Evolutionary conservation across 2,888 invertebrate species (phyloP), one percentile per base, ranked within the genome.

Genomic region (Catocala sponsa): DNA sequence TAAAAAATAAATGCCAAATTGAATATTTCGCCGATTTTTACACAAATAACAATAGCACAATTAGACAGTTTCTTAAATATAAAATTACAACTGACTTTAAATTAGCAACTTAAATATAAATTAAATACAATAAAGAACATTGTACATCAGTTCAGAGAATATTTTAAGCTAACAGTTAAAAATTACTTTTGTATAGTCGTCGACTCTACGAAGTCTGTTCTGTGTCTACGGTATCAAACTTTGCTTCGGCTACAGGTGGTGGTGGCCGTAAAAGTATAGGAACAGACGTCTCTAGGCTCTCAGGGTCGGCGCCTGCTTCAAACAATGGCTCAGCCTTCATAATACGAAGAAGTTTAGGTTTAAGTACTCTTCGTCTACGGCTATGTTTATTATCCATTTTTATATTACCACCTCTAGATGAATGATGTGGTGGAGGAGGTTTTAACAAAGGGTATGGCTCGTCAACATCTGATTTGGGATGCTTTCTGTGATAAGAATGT

Each of bases 401-500:
- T 44, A 80, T 80, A 57, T 81, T 81, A 42, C 73, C 75, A 46
- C 79, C 78, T 65, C 88, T 83, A 13, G 82, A 65, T 5, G 69
- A 76, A n/a, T 84, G 86, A 0, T 84, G 87, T 0, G 84, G 86
- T 5, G 93, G 91, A 47, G 95, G 94, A 41, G 94, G 94, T 76
- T 93, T 93, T 41, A 95, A 71, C 15, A 95, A 74, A 11, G 92
- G 94, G 68, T 94, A 92, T 2, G 94, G 95, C 65, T 91, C 94
- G 9, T 81, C 79, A 0, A 87, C 63, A 43, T 89, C 84, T 48
- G 82, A 79, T 72, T 90, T 92, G 1, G 90, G 89, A 78, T 90
- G 86, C 70, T 89, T 92, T 50, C 88, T 88, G 64, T 82, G 87
- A 80, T 80, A 82, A 1, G 83, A 64, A 70, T 87, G 83, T 44